phyloP scores from a whole-genome alignment of 1,140 invertebrate species.

The Leptopilina clavipes region DNA sequence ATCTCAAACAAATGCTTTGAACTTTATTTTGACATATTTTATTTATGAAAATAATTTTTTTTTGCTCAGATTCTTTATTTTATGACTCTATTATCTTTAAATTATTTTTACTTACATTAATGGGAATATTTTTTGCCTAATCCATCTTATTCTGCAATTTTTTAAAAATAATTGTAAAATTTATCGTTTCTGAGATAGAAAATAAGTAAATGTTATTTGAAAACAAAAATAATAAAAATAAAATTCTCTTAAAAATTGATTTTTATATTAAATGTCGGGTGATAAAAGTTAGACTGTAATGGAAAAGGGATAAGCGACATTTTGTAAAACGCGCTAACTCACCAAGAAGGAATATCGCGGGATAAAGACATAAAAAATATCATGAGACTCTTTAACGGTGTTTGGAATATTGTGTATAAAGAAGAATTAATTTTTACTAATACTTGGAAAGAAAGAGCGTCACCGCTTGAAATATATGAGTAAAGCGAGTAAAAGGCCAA shows the following conservation, averaged over 20 bases:
- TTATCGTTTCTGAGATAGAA: too few species aligned
- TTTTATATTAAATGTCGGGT: neutral
- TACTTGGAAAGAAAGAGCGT: neutral
- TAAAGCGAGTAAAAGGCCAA: neutral
- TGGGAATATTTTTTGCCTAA: too few species aligned
- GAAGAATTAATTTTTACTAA: constrained; percentile 6
- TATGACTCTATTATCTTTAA: neutral
- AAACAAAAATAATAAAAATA: neutral
- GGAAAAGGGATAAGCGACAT: neutral
- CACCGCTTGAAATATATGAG: neutral
- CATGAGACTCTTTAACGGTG: neutral
- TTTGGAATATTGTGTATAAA: constrained; percentile 5
- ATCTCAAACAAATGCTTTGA: too few species aligned
- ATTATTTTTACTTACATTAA: too few species aligned
- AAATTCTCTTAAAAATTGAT: neutral
- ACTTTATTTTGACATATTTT: too few species aligned
- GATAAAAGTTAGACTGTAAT: neutral
- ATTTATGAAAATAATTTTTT: too few species aligned
- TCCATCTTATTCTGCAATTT: too few species aligned
- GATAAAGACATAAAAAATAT: constrained; percentile 14
- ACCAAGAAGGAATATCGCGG: neutral
- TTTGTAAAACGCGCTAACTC: constrained; percentile 5
- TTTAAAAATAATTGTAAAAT: too few species aligned
- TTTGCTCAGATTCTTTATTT: neutral
- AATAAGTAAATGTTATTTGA: neutral